Conservation (phyloP, 2,888 invertebrate species). For the Thecocarcelia acutangulata region DNA sequence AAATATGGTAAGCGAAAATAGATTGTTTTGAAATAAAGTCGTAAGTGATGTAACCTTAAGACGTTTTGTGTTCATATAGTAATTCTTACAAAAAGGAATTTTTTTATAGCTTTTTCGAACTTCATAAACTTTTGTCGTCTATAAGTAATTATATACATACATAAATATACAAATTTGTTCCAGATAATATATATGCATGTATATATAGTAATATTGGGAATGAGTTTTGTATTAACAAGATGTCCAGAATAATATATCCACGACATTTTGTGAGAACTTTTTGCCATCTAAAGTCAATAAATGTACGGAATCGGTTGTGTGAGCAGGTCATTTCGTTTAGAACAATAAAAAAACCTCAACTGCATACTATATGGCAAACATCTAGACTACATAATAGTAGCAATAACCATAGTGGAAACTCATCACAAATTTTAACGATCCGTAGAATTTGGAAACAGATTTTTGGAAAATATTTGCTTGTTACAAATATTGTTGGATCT, state of each 20-base stretch:
- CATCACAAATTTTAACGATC: conserved; percentile 1
- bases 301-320: conserved; percentile 5
- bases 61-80: too few relatives aligned
- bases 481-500: conserved; percentile 90
- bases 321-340: conserved; percentile 2
- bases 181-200: too few relatives aligned
- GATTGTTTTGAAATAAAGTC: too few relatives aligned
- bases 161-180: too few relatives aligned
- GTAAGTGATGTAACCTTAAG: too few relatives aligned
- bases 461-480: conserved; percentile 88
- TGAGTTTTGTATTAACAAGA: too few relatives aligned
- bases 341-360: background rate
- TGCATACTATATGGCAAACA: conserved; percentile 2
- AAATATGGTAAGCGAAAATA: too few relatives aligned
- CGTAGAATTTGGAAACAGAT: conserved; percentile 78
- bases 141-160: too few relatives aligned
- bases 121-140: too few relatives aligned
- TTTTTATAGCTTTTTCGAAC: too few relatives aligned
- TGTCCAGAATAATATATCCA: conserved; percentile 4
- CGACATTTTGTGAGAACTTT: conserved; percentile 23
- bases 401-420: background rate
- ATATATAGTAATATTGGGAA: too few relatives aligned
- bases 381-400: conserved; percentile 14
- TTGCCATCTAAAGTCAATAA: conserved; percentile 16
- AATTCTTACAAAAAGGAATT: too few relatives aligned